Base-by-base conservation (phyloP, 2,888 invertebrate species). In the Phengaris arion region DNA sequence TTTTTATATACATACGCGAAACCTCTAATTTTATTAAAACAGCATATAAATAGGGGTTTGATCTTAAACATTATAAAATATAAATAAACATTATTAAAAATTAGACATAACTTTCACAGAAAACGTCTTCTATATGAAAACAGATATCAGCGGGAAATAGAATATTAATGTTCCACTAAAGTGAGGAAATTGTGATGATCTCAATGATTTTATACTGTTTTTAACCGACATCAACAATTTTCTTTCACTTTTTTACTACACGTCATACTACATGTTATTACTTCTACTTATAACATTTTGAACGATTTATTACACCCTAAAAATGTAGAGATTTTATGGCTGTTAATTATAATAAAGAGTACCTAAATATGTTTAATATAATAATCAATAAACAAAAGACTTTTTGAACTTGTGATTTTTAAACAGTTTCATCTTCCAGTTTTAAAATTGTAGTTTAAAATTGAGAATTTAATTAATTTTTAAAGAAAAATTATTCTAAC, bases 161-260 rank as follows among this genome's bases (percentile, higher is more conserved):
- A 59, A 69, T 64, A 68, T 48, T 55, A 74, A 68, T 51, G 45
- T n/a, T 46, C 35, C 54, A 35, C 12, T 55, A 72, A 73, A 77
- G 75, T 74, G 48, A 68, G 72, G 54, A 54, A 72, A 72, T 72
- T 35, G 52, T 54, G 22, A 35, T 15, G 48, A 48, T 69, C 64
- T 15, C 8, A 64, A 75, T 77, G 77, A 74, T 55, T 35, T 69
- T 22, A 76, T 74, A 74, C 74, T 12, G 55, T 2, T n/a, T 35
- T 22, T 10, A 22, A 22, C 22, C 12, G 22, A 59, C 22, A 35
- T 59, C 35, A 52, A 7, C 9, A 52, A 52, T 52, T 9, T 12
- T 4, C 52, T 48, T 7, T 48, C 48, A 48, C 8, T 35, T 35
- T 35, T 35, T 35, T 35, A 35, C 35, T 35, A 35, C 35, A 35